These are phyloP conservation scores for Myotis brandtii DNA, from an alignment of 2,113 vertebrate species.

Conservation along the genomic window DNA sequence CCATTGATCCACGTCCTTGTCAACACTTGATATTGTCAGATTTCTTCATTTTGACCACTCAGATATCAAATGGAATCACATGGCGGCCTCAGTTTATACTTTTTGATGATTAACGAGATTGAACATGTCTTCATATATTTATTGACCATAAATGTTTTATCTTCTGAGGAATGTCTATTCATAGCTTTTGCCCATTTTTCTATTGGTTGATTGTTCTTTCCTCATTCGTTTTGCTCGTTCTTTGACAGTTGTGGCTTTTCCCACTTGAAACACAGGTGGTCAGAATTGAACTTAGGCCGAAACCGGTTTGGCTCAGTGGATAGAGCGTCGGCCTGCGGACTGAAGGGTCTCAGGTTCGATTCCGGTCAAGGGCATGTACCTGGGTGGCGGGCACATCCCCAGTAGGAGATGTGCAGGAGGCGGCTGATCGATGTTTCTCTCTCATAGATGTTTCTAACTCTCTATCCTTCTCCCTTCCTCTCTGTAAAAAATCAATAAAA, in stretches of 20 bases:
- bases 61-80: not conserved
- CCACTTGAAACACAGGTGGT: not conserved
- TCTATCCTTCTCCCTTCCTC: too few species aligned
- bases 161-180: not conserved
- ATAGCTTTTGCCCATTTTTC: not conserved
- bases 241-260: not conserved
- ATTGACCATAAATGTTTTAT: not conserved
- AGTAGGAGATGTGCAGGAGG: too few species aligned
- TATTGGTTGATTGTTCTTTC: not conserved
- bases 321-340: too few species aligned
- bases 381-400: too few species aligned
- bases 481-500: too few species aligned
- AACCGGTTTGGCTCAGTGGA: too few species aligned
- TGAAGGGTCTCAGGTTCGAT: too few species aligned
- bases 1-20: not conserved
- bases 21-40: not conserved
- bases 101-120: not conserved
- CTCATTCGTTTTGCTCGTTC: not conserved
- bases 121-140: not conserved
- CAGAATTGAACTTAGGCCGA: not conserved
- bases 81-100: not conserved
- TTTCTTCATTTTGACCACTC: not conserved
- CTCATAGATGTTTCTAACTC: too few species aligned
- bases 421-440: too few species aligned
- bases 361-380: too few species aligned